Conservation (phyloP, 1,140 invertebrate species). For the Penaeus chinensis region DNA sequence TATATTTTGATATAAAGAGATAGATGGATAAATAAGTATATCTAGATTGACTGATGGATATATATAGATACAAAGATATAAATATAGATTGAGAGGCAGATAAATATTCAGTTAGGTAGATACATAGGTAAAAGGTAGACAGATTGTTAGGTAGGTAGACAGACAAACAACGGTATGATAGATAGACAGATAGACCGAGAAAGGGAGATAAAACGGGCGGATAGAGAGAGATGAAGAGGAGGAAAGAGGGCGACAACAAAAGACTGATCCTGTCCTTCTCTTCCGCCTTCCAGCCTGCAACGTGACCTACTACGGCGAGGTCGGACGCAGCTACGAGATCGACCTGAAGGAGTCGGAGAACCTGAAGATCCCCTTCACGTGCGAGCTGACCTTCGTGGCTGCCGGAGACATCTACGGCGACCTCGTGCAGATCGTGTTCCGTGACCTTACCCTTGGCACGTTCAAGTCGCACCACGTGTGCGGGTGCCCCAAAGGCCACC, state of each 20-base stretch:
- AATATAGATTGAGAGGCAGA: no score
- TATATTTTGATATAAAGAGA: no score
- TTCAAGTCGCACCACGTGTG: conserved; percentile 61
- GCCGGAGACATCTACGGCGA: conserved; percentile 85
- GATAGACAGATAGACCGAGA: no score
- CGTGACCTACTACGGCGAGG: conserved; percentile 82
- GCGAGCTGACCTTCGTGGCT: conserved; percentile 88
- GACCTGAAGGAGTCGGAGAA: conserved; percentile 76
- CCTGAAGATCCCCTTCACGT: conserved; percentile 82
- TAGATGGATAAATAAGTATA: no score
- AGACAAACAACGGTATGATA: no score
- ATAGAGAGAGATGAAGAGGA: no score
- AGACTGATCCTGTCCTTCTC: background rate
- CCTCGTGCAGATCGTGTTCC: conserved; percentile 79
- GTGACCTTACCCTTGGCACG: conserved; percentile 54
- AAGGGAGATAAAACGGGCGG: no score
- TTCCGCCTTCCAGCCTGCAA: conserved; percentile 79
- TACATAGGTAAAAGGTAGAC: no score
- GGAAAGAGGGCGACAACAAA: background rate
- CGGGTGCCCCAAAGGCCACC: conserved; percentile 70
- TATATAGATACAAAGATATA: no score
- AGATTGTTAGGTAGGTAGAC: no score
- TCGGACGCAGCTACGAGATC: conserved; percentile 82
- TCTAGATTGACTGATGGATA: no score
- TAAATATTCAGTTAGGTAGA: no score